Base-by-base conservation (phyloP, 2,888 invertebrate species). In the Tetanocera ferruginea region DNA sequence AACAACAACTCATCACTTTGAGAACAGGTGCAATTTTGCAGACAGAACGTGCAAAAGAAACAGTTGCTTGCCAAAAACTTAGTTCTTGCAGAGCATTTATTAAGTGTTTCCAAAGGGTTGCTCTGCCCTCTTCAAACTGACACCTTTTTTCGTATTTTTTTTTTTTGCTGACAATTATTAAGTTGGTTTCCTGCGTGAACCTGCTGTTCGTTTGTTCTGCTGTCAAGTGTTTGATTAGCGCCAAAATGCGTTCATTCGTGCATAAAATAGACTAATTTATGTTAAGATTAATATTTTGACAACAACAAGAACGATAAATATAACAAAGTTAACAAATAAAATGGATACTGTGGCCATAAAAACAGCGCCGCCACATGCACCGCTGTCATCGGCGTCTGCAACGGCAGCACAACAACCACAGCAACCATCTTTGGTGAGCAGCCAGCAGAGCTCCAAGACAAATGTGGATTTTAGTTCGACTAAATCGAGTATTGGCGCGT, bases 301-400 rank as follows among this genome's bases (percentile, higher is more conserved):
- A 23, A 64, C 51, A 52, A 19, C 31, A 62, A 76, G 31, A 28
- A n/a, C n/a, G 57, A 76, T 28, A 25, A 19, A 49, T 49, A 51
- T 19, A 75, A 62, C 8, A 69, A 67, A n/a, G 19, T 37, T 19
- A 9, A 17, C 14, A 14, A 34, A 64, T 66, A 80, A 81, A 72
- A 87, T 87, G 87, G 87, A 88, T 84, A 87, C 87, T 25, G 85
- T 88, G 77, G 88, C 87, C 80, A 87, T 87, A 69, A 87, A 87
- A 80, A 87, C 87, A 19, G 84, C 87, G 79, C 86, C 88, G 81
- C 88, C 87, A 76, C 87, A 87, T 83, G 88, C 87, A 80, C 88
- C 88, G 75, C 82, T 88, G 34, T 83, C 88, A 60, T 77, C 83
- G 3, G 75, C 71, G 77, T 78, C 67, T 74, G 55, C 79, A 81